Conservation (phyloP, 2,888 invertebrate genomes). For the Clistopyga incitator region DNA sequence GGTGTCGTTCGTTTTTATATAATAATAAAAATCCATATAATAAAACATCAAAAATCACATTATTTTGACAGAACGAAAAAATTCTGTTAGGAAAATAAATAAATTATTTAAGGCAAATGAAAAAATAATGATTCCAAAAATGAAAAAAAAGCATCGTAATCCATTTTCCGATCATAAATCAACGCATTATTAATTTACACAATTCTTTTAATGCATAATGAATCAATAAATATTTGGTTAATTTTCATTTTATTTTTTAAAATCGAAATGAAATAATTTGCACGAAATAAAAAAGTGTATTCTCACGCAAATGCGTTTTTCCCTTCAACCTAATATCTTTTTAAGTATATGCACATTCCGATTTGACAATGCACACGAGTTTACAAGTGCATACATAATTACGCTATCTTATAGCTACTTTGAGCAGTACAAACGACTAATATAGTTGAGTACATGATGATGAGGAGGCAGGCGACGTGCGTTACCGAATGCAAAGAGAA, state of each 20-base stretch:
- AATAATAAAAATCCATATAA: no score
- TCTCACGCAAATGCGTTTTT: neutral
- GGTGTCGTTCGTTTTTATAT: no score
- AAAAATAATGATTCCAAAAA: no score
- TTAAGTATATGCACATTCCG: neutral
- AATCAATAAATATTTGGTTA: no score
- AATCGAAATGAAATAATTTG: neutral
- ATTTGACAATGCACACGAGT: neutral
- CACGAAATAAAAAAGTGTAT: neutral
- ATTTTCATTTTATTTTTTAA: neutral
- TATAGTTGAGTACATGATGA: conserved; percentile 38
- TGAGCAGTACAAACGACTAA: conserved; percentile 22
- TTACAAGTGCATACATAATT: conserved; percentile 13
- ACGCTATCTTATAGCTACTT: neutral
- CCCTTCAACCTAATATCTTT: neutral
- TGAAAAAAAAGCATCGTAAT: no score
- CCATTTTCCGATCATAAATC: no score
- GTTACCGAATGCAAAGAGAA: neutral
- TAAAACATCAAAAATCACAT: no score
- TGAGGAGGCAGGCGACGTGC: conserved; percentile 24
- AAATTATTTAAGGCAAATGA: no score
- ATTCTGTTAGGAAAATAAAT: no score
- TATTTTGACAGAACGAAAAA: no score
- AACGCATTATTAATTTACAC: neutral
- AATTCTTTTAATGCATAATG: neutral